Evolutionary conservation across 2,113 vertebrate species (phyloP), one percentile per base, ranked within the genome.

Genomic region (Atractosteus spatula): DNA sequence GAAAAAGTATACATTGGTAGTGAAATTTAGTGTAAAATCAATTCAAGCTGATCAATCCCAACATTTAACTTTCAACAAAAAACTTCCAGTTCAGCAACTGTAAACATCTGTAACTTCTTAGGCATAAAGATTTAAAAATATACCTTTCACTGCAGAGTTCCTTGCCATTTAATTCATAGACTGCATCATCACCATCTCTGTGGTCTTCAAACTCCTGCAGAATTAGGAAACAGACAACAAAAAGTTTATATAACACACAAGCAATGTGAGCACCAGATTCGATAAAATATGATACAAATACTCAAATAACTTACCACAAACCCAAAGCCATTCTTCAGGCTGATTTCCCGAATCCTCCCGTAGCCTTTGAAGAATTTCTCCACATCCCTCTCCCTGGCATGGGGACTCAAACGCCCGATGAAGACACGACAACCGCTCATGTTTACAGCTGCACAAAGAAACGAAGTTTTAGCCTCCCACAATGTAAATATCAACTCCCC

Each of bases 321-420:
- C 3, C 96, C 96, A 78, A 97, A 97, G 4, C 96, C 95, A 70
- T 96, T 96, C 79, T 97, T 97, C 2, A 97, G 82, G 81, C 96
- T 95, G 64, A 97, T 96, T 79, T 97, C 96, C 2, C 95, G 84
- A 78, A 97, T 97, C 41, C 93, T 90, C 11, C 96, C 96, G 11
- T 97, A 97, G 6, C 95, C 95, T 77, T 97, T 97, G 83, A 97
- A 97, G 80, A 97, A 97, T 70, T 96, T 97, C 82, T 97, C 96
- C 73, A 97, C 95, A 3, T 97, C 95, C 68, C 94, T 88, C 56
- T 96, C 95, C 66, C 95, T 89, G 71, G 95, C 95, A 0, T 95
- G 94, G 1, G 95, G 94, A 83, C 95, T 96, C 78, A 97, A 71
- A 55, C 94, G 94, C n/a, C 95, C 96, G 12, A 97, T 96, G 76